phyloP scores from a whole-genome alignment of 2,888 invertebrate genomes.

The Onthophagus sagittarius region DNA sequence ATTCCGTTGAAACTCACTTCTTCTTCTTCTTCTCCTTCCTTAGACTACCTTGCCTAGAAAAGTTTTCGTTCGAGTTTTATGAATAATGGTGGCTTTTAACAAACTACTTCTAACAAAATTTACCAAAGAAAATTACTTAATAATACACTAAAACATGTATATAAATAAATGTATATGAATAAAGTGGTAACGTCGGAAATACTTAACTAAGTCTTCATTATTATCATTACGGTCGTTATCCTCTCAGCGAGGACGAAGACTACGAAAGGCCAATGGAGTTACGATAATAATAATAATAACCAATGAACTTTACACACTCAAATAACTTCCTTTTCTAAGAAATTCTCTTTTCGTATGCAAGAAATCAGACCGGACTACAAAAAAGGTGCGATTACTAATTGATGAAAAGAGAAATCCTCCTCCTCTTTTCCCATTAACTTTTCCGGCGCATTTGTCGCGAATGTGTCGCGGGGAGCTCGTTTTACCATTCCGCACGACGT shows the following conservation, averaged over 20 bases:
- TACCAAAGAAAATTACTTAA: no score
- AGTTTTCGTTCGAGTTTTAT: background rate
- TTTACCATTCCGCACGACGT: background rate
- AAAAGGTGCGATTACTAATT: no score
- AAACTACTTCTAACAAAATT: background rate
- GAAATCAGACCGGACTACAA: no score
- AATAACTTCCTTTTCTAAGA: background rate
- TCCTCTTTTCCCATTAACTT: background rate
- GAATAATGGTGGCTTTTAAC: background rate
- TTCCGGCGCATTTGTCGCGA: background rate
- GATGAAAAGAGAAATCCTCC: background rate
- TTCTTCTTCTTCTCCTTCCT: background rate
- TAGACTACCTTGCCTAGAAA: background rate
- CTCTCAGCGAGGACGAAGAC: background rate
- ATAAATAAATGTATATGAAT: no score
- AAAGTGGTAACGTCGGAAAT: background rate
- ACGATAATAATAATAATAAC: background rate
- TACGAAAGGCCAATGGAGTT: background rate
- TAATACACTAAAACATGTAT: no score
- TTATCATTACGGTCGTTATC: background rate
- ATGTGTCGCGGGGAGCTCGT: background rate
- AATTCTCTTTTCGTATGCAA: background rate
- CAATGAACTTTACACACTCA: background rate
- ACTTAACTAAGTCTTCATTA: background rate
- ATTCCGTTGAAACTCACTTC: background rate